Base-by-base conservation (phyloP, 2,888 invertebrate genomes). In the Nemoura dubitans region DNA sequence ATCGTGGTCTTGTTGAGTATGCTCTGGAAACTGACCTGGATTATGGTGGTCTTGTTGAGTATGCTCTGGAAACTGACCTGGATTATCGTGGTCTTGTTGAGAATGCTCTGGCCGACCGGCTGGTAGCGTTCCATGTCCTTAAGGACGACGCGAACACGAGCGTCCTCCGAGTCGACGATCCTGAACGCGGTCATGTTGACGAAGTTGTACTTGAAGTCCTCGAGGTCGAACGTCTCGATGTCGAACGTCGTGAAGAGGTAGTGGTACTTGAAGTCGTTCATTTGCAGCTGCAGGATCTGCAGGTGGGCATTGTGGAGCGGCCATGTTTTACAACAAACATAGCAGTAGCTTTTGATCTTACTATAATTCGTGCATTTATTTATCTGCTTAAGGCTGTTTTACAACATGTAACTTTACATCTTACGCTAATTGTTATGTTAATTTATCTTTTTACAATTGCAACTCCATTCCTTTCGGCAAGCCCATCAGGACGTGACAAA, bases 181-280 rank as follows among this genome's bases (percentile, higher is more conserved):
- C 96, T 93, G 90, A 95, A 95, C 87, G 95, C 95, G 87, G 96
- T 96, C 91, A 96, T 94, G 91, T 96, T 96, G 88, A 95, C 95
- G 90, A 94, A 95, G 91, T 96, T 96, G 92, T 96, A 95, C 90
- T 95, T 94, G 92, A 95, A 96, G 90, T 95, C 95, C 90, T 95
- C 95, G 88, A 95, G 92, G 90, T 95, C 94, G 91, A 94, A 94
- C 88, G 94, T 94, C 90, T 95, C 94, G 89, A 95, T 93, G 91
- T 95, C 94, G 90, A 95, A 94, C 85, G 95, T 95, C 29, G 96
- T 96, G 90, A 97, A 96, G 88, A 96, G 93, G 91, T 96, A 97
- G 91, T 97, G 96, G 90, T 96, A 96, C 90, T 96, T 96, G 92
- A 96, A 96, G 90, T 96, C 96, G 91, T 96, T 96, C 96, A 97